A percentile compares a stretch with the other conserved stretches of the same genome.
Evolutionary conservation across 2,113 vertebrate species (phyloP).

Genomic region (Neogobius melanostomus): DNA sequence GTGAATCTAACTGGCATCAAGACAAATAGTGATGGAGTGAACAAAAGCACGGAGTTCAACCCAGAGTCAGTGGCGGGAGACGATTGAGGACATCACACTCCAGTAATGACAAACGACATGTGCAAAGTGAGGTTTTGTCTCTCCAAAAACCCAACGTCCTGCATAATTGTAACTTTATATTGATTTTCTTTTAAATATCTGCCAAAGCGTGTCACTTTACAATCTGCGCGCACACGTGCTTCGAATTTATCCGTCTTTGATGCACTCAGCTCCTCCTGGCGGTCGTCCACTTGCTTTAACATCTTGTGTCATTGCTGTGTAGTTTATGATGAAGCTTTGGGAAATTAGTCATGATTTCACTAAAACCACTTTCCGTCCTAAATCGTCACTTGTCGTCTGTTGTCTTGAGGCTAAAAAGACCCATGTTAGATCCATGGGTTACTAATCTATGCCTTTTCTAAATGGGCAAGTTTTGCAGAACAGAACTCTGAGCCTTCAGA

Average conservation of each 20-base stretch:
- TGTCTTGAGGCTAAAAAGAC: background rate
- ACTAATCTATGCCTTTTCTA: background rate
- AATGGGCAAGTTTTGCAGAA: background rate
- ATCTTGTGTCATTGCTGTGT: background rate
- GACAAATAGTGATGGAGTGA: slow-evolving; percentile 43
- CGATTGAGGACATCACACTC: slow-evolving; percentile 36
- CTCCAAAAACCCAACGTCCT: slow-evolving; percentile 5
- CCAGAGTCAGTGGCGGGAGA: slow-evolving; percentile 48
- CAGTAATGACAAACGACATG: slow-evolving; percentile 50
- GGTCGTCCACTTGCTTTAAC: background rate
- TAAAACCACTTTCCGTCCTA: background rate
- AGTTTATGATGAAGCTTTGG: background rate
- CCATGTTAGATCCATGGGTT: background rate
- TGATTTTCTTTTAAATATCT: slow-evolving; percentile 44
- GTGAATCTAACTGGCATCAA: slow-evolving; percentile 40
- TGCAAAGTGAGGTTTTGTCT: slow-evolving; percentile 44
- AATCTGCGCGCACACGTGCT: slow-evolving; percentile 17
- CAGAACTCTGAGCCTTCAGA: background rate
- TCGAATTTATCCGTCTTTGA: slow-evolving; percentile 12
- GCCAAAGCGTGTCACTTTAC: slow-evolving; percentile 25
- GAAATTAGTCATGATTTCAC: background rate
- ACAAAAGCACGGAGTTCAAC: slow-evolving; percentile 48
- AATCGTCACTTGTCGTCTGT: background rate
- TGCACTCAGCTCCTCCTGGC: background rate
- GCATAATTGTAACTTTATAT: slow-evolving; percentile 37